These are phyloP conservation scores for Pelodytes ibericus DNA, from an alignment of 2,797 vertebrate genomes.

Conservation along the genomic window DNA sequence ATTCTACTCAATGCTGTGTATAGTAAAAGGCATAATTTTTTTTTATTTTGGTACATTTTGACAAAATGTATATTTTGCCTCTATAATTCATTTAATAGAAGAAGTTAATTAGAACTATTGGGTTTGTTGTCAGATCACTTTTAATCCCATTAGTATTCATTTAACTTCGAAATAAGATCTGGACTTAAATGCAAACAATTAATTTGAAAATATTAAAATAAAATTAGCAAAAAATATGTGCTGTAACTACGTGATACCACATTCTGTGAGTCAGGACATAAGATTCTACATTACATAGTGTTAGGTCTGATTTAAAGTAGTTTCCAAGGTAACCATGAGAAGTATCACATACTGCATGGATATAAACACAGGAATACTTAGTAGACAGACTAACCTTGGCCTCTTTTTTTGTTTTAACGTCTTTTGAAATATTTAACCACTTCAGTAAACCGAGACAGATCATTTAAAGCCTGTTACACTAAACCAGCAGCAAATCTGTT, in stretches of 20 bases:
- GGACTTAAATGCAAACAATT: not conserved
- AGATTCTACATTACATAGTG: slow-evolving; percentile 8
- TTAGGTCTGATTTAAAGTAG: slow-evolving; percentile 46
- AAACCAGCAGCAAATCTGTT: not conserved
- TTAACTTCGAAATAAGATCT: not conserved
- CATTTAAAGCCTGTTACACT: not conserved
- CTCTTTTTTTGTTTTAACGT: slow-evolving; percentile 2
- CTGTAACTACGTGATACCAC: not conserved
- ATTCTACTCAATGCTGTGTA: too few species aligned
- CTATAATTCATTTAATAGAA: too few species aligned
- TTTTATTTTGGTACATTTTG: too few species aligned
- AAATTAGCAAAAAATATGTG: too few species aligned
- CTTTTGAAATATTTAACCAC: slow-evolving; percentile 8
- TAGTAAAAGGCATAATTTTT: too few species aligned
- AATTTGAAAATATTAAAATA: not conserved
- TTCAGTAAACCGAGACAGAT: not conserved
- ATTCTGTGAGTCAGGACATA: slow-evolving; percentile 33
- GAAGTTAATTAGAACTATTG: too few species aligned
- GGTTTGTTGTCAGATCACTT: too few species aligned
- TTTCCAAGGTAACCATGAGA: slow-evolving; percentile 42
- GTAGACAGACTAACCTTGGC: slow-evolving; percentile 40
- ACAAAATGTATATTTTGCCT: too few species aligned
- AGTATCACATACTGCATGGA: slow-evolving; percentile 32
- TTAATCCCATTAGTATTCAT: not conserved
- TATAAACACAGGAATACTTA: slow-evolving; percentile 38